A percentile compares a stretch with the other conserved stretches of the same genome.
Conservation (phyloP, 2,113 vertebrate species). For the Dendrocopos noguchii region DNA sequence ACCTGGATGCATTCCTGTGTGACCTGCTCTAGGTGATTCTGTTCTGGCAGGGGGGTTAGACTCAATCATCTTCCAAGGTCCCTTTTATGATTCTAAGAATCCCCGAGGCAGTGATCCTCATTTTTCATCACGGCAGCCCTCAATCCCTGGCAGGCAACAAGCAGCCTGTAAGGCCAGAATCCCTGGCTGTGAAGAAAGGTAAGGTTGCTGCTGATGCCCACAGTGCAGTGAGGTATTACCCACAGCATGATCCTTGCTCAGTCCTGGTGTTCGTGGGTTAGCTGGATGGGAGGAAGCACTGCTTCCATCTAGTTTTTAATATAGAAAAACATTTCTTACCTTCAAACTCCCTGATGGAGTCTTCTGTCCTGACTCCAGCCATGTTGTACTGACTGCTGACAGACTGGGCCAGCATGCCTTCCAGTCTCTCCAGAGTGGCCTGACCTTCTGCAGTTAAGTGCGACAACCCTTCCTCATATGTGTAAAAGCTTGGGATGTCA, state of each 20-base stretch:
- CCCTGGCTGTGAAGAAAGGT: neutral
- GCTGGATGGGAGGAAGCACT: neutral
- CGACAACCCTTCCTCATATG: slow-evolving; percentile 94
- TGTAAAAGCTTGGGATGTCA: slow-evolving; percentile 91
- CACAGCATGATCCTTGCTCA: rapidly evolving
- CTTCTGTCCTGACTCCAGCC: slow-evolving; percentile 93
- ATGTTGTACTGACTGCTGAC: slow-evolving; percentile 92
- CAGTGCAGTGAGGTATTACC: rapidly evolving
- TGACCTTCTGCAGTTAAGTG: slow-evolving; percentile 91
- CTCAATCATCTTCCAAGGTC: too few species aligned
- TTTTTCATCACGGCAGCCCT: neutral
- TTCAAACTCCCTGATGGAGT: slow-evolving; percentile 83
- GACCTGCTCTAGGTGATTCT: too few species aligned
- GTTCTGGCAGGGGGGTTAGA: too few species aligned
- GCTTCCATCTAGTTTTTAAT: neutral
- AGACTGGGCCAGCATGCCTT: slow-evolving; percentile 93
- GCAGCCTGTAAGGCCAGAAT: neutral
- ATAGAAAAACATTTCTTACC: slow-evolving; percentile 73
- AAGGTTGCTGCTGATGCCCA: neutral
- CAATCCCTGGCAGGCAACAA: neutral
- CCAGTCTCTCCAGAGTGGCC: slow-evolving; percentile 90
- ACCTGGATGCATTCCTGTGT: too few species aligned
- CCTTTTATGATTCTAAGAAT: neutral
- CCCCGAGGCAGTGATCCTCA: neutral
- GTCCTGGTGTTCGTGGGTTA: neutral